Conservation (phyloP, 2,113 vertebrate genomes). For the Pachyramphus minor region DNA sequence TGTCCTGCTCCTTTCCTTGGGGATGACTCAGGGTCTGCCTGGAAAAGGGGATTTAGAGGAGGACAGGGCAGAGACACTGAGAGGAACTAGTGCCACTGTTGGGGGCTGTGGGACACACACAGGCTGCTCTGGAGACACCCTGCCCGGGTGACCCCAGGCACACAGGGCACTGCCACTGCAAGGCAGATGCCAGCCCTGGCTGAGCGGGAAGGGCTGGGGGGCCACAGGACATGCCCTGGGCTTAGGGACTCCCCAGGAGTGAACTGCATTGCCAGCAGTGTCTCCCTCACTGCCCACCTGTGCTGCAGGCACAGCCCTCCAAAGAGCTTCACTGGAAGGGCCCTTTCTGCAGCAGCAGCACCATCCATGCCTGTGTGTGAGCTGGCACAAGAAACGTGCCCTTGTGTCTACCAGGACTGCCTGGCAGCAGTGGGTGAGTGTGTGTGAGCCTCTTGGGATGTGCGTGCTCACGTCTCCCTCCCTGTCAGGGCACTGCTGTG, state of each 20-base stretch:
- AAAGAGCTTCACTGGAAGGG: background rate
- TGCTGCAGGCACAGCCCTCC: background rate
- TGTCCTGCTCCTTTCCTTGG: background rate
- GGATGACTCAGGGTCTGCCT: background rate
- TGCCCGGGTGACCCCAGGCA: fast-evolving
- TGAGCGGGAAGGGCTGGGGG: background rate
- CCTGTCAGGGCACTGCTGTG: background rate
- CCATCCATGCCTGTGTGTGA: fast-evolving
- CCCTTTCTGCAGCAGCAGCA: background rate
- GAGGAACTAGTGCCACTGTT: background rate
- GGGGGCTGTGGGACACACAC: fast-evolving
- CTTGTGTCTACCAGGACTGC: background rate
- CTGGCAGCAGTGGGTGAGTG: fast-evolving
- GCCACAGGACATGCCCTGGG: background rate
- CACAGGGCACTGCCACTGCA: background rate
- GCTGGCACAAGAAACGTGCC: background rate
- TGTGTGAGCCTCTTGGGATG: fast-evolving
- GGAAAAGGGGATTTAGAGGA: background rate
- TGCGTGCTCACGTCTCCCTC: background rate
- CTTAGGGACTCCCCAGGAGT: background rate
- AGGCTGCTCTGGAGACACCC: background rate
- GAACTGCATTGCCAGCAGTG: background rate
- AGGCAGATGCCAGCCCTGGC: background rate
- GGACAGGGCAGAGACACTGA: background rate
- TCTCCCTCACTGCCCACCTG: background rate